phyloP scores from a whole-genome alignment of 2,797 vertebrate species.

The Sebastes nivosus region DNA sequence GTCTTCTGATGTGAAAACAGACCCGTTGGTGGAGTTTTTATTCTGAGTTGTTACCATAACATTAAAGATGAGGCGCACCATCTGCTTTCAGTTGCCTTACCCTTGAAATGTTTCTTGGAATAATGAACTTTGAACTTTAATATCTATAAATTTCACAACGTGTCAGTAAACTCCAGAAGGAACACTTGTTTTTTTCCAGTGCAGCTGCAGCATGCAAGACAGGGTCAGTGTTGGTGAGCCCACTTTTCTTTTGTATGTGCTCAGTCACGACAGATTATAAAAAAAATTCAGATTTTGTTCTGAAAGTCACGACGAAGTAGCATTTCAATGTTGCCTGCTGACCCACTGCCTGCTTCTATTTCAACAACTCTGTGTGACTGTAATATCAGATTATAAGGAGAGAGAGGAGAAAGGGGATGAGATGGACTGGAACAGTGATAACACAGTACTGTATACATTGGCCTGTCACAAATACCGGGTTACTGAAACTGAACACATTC shows the following conservation, averaged over 20 bases:
- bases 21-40: constrained; percentile 23
- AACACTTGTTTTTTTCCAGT: not conserved
- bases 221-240: not conserved
- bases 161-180: not conserved
- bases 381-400: not conserved
- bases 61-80: not conserved
- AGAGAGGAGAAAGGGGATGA: not conserved
- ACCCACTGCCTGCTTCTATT: not conserved
- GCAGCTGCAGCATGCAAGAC: not conserved
- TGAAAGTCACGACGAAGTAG: not conserved
- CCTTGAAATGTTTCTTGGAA: not conserved
- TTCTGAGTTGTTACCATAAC: constrained; percentile 7
- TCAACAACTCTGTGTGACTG: not conserved
- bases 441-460: not conserved
- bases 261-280: not conserved
- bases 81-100: not conserved
- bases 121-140: not conserved
- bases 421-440: not conserved
- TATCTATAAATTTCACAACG: not conserved
- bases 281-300: not conserved
- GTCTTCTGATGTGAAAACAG: constrained; percentile 27
- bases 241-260: not conserved
- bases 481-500: not conserved
- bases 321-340: not conserved
- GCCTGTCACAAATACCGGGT: not conserved